Evolutionary conservation across 2,888 invertebrate species (phyloP).

Genomic region (Sminthurinus aureus): DNA sequence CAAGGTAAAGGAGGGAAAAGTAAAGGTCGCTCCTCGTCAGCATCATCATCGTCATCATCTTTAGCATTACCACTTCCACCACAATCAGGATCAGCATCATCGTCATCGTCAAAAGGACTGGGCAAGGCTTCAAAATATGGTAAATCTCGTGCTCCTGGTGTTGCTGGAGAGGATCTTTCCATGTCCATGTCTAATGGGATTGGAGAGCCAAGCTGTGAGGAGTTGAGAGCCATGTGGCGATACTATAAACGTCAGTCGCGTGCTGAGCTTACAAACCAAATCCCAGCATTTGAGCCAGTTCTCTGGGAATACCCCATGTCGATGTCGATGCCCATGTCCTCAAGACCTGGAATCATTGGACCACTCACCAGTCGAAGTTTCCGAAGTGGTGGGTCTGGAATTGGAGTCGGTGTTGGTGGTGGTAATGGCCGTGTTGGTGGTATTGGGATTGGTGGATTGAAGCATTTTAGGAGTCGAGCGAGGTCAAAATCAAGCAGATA

Average conservation of each 20-base stretch:
- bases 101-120: background rate
- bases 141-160: background rate
- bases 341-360: too few species aligned
- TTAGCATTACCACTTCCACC: background rate
- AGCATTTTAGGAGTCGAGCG: background rate
- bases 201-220: constrained; percentile 84
- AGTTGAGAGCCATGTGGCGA: constrained; percentile 90
- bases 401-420: too few species aligned
- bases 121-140: background rate
- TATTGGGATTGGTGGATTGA: background rate
- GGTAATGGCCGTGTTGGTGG: background rate
- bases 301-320: constrained; percentile 53
- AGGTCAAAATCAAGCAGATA: constrained; percentile 23
- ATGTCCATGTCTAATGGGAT: constrained; percentile 28
- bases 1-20: background rate
- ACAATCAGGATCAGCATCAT: background rate
- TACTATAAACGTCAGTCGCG: constrained; percentile 88
- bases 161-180: background rate
- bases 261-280: constrained; percentile 86
- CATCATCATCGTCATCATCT: background rate
- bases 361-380: too few species aligned
- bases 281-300: constrained; percentile 62
- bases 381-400: too few species aligned
- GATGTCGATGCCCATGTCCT: background rate
- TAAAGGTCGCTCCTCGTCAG: background rate